Percentiles rank a stretch among this genome's conserved stretches.
Evolutionary conservation across 2,797 vertebrate species (phyloP).

Genomic region (Coregonus ussuriensis): DNA sequence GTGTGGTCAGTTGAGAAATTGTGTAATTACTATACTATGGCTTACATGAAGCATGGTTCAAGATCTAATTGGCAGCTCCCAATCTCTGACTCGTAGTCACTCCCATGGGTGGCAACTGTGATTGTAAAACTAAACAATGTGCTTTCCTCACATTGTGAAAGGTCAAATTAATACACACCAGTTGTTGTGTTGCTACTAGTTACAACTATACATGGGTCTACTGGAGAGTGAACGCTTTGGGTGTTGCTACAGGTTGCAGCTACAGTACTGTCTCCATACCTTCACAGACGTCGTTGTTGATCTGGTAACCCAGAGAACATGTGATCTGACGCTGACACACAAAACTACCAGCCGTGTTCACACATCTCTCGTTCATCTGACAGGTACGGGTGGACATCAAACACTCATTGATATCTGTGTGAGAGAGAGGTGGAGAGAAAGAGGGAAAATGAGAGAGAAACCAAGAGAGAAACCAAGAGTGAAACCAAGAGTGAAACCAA

Average conservation of each 20-base stretch:
- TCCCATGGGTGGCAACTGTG: conserved; percentile 20
- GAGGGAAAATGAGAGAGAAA: too few relatives aligned
- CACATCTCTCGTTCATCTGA: conserved; percentile 80
- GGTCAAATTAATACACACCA: conserved; percentile 13
- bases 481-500: too few relatives aligned
- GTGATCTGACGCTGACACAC: conserved; percentile 78
- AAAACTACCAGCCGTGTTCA: conserved; percentile 86
- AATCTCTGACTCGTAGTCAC: not conserved
- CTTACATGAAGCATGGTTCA: not conserved
- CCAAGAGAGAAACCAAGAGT: rapidly evolving
- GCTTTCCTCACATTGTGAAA: conserved; percentile 46
- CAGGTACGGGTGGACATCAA: conserved; percentile 79
- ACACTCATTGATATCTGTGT: conserved; percentile 89
- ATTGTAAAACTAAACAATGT: conserved; percentile 49
- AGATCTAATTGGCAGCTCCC: conserved; percentile 1
- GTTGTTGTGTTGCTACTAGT: conserved; percentile 22
- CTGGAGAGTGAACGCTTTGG: conserved; percentile 22
- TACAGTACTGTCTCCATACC: conserved; percentile 65
- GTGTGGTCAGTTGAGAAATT: conserved; percentile 37
- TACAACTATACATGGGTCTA: conserved; percentile 3
- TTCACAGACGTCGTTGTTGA: conserved; percentile 77
- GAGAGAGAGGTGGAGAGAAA: conserved; percentile 11
- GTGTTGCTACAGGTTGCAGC: not conserved
- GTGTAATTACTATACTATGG: conserved; percentile 13
- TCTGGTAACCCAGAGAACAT: conserved; percentile 80